phyloP scores from a whole-genome alignment of 2,113 vertebrate species.

The Myanophis thanlyinensis region DNA sequence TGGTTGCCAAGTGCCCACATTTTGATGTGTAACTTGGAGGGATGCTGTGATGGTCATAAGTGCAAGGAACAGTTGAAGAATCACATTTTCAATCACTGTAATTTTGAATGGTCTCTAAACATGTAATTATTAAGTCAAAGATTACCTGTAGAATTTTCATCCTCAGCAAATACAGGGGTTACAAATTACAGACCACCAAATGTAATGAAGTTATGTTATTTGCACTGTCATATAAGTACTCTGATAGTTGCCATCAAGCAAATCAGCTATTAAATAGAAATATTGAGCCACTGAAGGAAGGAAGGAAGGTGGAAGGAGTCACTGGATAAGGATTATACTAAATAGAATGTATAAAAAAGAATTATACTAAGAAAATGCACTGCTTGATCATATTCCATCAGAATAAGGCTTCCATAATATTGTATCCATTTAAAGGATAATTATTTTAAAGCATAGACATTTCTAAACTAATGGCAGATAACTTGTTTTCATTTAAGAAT shows the following conservation, averaged over 20 bases:
- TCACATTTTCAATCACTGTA: background rate
- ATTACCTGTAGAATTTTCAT: background rate
- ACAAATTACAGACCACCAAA: background rate
- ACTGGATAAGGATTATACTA: background rate
- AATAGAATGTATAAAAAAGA: too few species aligned
- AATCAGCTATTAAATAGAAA: background rate
- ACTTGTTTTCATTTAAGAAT: slow-evolving; percentile 13
- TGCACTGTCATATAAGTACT: background rate
- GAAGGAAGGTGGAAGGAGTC: background rate
- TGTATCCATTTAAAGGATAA: background rate
- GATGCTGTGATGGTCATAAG: background rate
- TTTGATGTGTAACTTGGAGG: background rate
- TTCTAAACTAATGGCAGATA: background rate
- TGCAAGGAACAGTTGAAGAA: background rate
- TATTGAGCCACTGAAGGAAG: background rate
- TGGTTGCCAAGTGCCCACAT: background rate
- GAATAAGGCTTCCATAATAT: background rate
- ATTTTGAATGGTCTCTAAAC: background rate
- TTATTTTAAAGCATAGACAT: background rate
- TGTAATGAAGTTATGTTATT: background rate
- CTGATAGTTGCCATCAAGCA: background rate
- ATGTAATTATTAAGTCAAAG: background rate
- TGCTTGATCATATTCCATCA: background rate
- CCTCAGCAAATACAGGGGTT: background rate
- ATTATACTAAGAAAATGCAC: background rate